A percentile compares a stretch with the other conserved stretches of the same genome.
phyloP scores from a whole-genome alignment of 2,113 vertebrate species.

The Poecilia latipinna region DNA sequence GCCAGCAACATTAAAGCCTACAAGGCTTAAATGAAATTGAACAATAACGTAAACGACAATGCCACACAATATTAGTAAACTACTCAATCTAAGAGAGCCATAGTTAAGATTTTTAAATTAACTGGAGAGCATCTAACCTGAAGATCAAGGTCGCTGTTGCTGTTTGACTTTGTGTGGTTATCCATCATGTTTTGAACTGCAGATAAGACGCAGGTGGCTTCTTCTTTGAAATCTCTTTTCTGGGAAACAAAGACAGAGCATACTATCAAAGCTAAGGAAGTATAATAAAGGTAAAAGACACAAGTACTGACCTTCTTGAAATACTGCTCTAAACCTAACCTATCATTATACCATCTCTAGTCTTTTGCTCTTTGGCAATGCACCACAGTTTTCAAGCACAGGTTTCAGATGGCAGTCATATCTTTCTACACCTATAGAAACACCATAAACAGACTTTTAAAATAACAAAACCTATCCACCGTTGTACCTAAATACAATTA shows the following conservation, averaged over 20 bases:
- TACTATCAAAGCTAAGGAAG: neutral
- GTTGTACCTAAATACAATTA: no score
- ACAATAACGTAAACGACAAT: no score
- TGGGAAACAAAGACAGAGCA: conserved; percentile 28
- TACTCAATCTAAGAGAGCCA: neutral
- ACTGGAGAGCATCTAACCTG: conserved; percentile 70
- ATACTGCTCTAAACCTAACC: no score
- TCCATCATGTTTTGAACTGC: conserved; percentile 59
- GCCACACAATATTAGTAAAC: neutral
- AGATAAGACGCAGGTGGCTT: conserved; percentile 57
- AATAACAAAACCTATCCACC: no score
- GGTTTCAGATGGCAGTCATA: neutral
- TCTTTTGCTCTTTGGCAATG: no score
- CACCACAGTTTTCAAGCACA: neutral
- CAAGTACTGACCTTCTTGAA: no score
- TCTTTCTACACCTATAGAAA: neutral
- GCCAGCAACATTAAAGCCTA: neutral
- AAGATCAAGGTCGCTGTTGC: conserved; percentile 61
- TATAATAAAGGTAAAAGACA: neutral
- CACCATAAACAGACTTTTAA: no score
- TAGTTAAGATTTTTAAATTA: neutral
- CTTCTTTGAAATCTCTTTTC: conserved; percentile 77
- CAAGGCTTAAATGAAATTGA: neutral
- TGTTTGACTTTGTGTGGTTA: conserved; percentile 31
- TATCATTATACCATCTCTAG: no score